Evolutionary conservation across 2,797 vertebrate species (phyloP).

Genomic region (Vultur gryphus): DNA sequence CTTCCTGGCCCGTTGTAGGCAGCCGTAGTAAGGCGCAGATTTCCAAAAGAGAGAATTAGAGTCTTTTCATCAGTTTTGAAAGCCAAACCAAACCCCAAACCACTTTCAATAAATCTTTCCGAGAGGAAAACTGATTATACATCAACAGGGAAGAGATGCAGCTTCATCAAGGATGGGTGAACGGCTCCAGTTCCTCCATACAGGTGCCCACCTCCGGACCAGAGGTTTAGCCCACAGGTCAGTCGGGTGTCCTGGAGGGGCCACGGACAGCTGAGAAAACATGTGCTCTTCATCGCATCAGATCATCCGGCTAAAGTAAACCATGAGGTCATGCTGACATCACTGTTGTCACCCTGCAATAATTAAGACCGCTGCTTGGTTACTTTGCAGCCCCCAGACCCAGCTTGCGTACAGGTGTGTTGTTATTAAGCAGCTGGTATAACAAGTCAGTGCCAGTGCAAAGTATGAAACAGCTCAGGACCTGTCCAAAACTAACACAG

Average conservation of each 20-base stretch:
- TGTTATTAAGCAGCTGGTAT: constrained; percentile 76
- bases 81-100: constrained; percentile 41
- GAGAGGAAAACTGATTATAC: background rate
- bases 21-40: background rate
- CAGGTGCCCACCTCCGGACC: constrained; percentile 8
- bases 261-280: constrained; percentile 70
- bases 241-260: background rate
- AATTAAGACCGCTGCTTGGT: constrained; percentile 53
- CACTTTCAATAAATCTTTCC: background rate
- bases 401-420: constrained; percentile 73
- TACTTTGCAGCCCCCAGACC: constrained; percentile 26
- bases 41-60: background rate
- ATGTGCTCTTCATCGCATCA: background rate
- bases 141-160: background rate
- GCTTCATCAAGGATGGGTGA: background rate
- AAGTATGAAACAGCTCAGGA: constrained; percentile 45
- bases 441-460: constrained; percentile 68
- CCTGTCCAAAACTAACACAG: constrained; percentile 72
- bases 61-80: background rate
- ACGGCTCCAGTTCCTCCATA: background rate
- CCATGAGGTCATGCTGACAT: constrained; percentile 72
- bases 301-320: constrained; percentile 52
- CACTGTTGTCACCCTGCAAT: constrained; percentile 49
- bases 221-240: background rate
- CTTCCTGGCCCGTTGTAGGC: constrained; percentile 10